These are phyloP conservation scores for Colostygia pectinataria DNA, from an alignment of 2,888 invertebrate genomes.

Conservation along the genomic window DNA sequence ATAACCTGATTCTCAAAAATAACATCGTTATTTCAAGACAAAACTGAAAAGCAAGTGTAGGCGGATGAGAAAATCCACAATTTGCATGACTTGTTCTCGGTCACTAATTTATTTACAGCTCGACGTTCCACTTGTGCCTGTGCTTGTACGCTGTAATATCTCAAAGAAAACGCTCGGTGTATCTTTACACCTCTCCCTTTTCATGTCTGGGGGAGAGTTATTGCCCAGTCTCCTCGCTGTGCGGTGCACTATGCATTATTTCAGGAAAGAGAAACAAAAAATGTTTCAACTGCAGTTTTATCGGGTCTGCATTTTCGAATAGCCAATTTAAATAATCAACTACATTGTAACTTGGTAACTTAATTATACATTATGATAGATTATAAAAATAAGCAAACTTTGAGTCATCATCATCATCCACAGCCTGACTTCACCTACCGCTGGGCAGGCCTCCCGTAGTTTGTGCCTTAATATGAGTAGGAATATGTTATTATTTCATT, in stretches of 20 bases:
- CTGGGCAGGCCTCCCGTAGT: too few relatives aligned
- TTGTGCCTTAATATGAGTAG: too few relatives aligned
- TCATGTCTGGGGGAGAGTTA: constrained; percentile 19
- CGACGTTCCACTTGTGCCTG: constrained; percentile 13
- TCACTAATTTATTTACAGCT: constrained; percentile 22
- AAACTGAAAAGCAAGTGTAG: constrained; percentile 9
- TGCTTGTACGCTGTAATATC: constrained; percentile 19
- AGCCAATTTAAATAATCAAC: too few relatives aligned
- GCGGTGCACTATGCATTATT: constrained; percentile 23
- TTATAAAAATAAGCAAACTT: too few relatives aligned
- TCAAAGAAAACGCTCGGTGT: constrained; percentile 21
- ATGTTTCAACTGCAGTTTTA: constrained; percentile 4
- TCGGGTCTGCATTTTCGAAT: background rate
- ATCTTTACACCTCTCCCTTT: constrained; percentile 25
- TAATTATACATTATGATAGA: too few relatives aligned
- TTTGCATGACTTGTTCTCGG: constrained; percentile 19
- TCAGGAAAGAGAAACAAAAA: constrained; percentile 14
- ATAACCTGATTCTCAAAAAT: background rate
- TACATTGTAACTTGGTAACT: too few relatives aligned
- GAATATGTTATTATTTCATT: too few relatives aligned
- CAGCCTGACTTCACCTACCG: too few relatives aligned
- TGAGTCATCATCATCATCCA: too few relatives aligned
- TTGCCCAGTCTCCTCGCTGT: constrained; percentile 14
- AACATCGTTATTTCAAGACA: background rate
- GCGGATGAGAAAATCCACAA: constrained; percentile 14